These are phyloP conservation scores for Neoarius graeffei DNA, from an alignment of 2,113 vertebrate genomes.

Conservation along the genomic window DNA sequence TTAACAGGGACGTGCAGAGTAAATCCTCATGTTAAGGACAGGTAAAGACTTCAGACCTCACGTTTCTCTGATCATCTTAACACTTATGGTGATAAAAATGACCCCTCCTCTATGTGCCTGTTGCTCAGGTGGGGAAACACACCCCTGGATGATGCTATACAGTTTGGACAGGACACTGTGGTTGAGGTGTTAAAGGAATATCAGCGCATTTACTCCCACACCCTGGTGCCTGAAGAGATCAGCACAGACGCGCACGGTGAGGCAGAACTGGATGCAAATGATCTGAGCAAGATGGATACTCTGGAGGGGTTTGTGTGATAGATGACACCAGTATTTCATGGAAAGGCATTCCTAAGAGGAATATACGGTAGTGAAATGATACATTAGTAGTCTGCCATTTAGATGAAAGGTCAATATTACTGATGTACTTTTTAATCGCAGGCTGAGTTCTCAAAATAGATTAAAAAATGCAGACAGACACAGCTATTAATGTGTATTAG, in stretches of 20 bases:
- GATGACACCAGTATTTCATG: neutral
- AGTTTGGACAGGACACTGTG: conserved; percentile 77
- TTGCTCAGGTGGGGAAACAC: conserved; percentile 84
- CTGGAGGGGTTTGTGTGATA: conserved; percentile 75
- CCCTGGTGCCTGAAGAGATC: conserved; percentile 40
- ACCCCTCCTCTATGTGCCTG: neutral
- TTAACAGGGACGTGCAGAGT: conserved; percentile 83
- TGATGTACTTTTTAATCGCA: conserved; percentile 7
- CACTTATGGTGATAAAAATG: neutral
- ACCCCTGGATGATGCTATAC: conserved; percentile 81
- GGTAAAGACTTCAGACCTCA: conserved; percentile 61
- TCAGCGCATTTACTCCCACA: conserved; percentile 65
- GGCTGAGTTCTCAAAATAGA: neutral
- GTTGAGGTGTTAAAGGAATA: conserved; percentile 80
- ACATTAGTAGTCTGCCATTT: neutral
- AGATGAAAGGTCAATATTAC: neutral
- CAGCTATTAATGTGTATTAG: neutral
- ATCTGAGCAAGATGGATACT: conserved; percentile 71
- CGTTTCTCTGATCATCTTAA: neutral
- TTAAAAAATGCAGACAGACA: neutral
- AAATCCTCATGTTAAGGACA: conserved; percentile 81
- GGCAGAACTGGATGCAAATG: conserved; percentile 59
- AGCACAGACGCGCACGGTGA: neutral
- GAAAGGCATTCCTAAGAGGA: conserved; percentile 8
- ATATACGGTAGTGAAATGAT: neutral